Base-by-base conservation (phyloP, 2,888 invertebrate species). In the Magallana nippona region DNA sequence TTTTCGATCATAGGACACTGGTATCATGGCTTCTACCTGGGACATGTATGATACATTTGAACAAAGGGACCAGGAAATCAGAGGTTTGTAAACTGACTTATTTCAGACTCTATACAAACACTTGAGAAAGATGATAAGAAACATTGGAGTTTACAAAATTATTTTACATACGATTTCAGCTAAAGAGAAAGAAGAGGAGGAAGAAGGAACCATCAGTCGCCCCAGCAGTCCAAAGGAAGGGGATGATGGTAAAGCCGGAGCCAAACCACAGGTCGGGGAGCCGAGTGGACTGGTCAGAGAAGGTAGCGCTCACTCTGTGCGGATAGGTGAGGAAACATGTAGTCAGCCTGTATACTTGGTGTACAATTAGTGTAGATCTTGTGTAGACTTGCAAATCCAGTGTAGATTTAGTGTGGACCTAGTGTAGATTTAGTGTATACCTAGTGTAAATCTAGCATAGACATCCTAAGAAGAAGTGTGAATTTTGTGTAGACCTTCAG, bases 21-120 rank as follows among this genome's bases (percentile, higher is more conserved):
- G 92, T 22, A 87, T 92, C 8, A 93, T 88, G 83, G 93, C 93
- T 2, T 91, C 92, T 5, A 92, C 90, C 17, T 94, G 94, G 93
- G 94, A 94, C 84, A 94, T 94, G 94, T 92, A 92, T 88, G 94
- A 94, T 86, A 93, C 93, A 3, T 94, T 90, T 88, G 88, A 92
- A 82, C 85, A 85, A 8, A 56, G 89, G 13, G 92, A 92, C 55
- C 89, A 89, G 82, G 90, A 90, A 82, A 87, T 86, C 58, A 88
- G 89, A 90, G 91, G 92, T 91, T 87, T 71, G 80, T 77, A 13
- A 17, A 10, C 27, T 17, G 55, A 10, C 78, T 27, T 78, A n/a
- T 44, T 44, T 44, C 44, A 44, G 44, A 44, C 5, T 44, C 44
- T 8, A 44, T 44, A 44, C 44, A 44, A 44, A 44, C 3, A 3